Conservation (phyloP, 1,140 invertebrate genomes). For the Orussus abietinus region DNA sequence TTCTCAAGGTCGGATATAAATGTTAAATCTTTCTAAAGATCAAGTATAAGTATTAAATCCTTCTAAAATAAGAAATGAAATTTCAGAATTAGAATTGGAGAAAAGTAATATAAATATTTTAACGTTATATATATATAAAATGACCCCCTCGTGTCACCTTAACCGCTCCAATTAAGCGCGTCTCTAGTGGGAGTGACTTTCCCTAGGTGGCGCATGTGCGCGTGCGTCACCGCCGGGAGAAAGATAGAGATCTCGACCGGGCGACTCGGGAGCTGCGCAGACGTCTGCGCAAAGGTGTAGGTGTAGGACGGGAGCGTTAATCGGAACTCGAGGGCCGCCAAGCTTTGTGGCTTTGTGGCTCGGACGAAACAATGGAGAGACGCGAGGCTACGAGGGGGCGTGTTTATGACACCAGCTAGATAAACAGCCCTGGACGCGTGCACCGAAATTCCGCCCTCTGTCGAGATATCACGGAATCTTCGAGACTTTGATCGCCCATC, state of each 20-base stretch:
- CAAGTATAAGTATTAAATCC: no score
- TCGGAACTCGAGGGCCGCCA: slow-evolving; percentile 12
- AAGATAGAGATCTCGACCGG: slow-evolving; percentile 44
- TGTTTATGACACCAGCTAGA: slow-evolving; percentile 50
- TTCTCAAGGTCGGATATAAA: no score
- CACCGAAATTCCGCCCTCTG: no score
- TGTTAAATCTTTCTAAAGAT: no score
- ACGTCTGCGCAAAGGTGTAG: slow-evolving; percentile 12
- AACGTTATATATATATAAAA: no score
- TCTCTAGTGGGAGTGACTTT: slow-evolving; percentile 1
- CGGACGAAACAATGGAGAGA: slow-evolving; percentile 40
- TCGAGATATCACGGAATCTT: no score
- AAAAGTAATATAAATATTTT: no score
- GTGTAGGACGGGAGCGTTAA: no score
- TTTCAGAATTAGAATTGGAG: no score
- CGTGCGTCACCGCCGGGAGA: slow-evolving; percentile 11
- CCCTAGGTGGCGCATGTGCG: not conserved
- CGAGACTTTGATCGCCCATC: no score
- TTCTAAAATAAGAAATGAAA: no score
- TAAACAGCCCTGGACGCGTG: slow-evolving; percentile 40
- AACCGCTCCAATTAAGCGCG: slow-evolving; percentile 32
- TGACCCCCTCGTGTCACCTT: no score
- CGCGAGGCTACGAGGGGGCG: slow-evolving; percentile 31
- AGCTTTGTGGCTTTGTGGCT: slow-evolving; percentile 42
- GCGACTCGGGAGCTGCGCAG: slow-evolving; percentile 2